Conservation (phyloP, 2,113 vertebrate species). For the Sinosuthora webbiana region DNA sequence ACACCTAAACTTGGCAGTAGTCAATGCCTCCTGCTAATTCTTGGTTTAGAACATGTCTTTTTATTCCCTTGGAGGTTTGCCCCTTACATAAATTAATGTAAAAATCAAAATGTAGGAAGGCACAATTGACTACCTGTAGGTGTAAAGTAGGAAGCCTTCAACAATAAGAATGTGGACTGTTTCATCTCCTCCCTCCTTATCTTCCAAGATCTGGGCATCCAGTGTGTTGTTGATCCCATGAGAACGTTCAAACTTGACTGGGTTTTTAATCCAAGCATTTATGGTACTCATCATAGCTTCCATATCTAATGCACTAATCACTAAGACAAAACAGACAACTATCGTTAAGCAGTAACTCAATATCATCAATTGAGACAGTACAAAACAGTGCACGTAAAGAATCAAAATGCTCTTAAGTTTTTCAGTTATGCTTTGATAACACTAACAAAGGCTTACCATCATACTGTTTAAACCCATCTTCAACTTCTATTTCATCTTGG, state of each 20-base stretch:
- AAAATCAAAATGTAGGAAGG: not conserved
- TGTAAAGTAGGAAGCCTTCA: conserved; percentile 95
- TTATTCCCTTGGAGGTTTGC: not conserved
- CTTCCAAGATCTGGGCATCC: conserved; percentile 70
- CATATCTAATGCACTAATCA: conserved; percentile 92
- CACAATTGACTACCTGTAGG: conserved; percentile 76
- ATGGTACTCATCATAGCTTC: conserved; percentile 96
- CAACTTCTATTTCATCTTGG: conserved; percentile 94
- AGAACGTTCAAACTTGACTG: conserved; percentile 90
- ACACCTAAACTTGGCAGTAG: not conserved
- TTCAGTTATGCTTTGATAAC: not conserved
- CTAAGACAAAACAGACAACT: conserved; percentile 44
- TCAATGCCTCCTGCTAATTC: not conserved
- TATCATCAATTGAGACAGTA: not conserved
- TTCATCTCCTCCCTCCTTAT: conserved; percentile 64
- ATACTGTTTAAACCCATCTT: conserved; percentile 98
- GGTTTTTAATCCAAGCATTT: conserved; percentile 86
- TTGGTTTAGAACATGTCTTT: not conserved
- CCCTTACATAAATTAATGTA: not conserved
- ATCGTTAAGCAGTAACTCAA: not conserved
- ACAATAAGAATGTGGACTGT: conserved; percentile 88
- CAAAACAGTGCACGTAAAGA: not conserved
- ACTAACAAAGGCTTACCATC: conserved; percentile 85
- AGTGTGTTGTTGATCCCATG: conserved; percentile 87
- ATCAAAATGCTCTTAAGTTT: not conserved